Evolutionary conservation across 2,113 vertebrate genomes (phyloP).

Genomic region (Syrrhaptes paradoxus): DNA sequence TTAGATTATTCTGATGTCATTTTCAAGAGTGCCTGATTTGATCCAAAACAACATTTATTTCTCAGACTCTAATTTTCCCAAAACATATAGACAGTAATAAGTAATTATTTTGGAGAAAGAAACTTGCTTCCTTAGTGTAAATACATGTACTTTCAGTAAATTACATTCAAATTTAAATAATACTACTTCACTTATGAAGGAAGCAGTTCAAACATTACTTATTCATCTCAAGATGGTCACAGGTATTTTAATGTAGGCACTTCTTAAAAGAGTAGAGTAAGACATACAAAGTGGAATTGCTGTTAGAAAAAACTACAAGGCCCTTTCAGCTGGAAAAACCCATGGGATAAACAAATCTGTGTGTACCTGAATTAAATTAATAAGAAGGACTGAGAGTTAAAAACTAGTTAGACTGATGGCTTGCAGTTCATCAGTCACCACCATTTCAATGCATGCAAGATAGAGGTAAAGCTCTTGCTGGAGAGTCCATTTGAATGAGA

Average conservation of each 20-base stretch:
- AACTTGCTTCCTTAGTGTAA: neutral
- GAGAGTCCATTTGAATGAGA: neutral
- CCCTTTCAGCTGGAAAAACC: neutral
- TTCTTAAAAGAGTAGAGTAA: neutral
- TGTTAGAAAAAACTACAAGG: neutral
- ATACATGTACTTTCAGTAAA: neutral
- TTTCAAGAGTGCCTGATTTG: conserved; percentile 40
- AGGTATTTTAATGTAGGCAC: neutral
- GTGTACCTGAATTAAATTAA: neutral
- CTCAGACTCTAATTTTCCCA: neutral
- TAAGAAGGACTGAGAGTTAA: neutral
- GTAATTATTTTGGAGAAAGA: neutral
- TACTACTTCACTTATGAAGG: neutral
- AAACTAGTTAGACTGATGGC: neutral
- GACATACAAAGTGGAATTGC: fast-evolving
- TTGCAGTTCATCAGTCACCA: neutral
- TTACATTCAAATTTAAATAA: neutral
- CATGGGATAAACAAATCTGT: neutral
- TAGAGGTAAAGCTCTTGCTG: neutral
- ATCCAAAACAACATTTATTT: conserved; percentile 25
- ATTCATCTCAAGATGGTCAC: neutral
- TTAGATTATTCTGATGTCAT: conserved; percentile 34
- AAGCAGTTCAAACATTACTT: neutral
- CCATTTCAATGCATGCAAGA: neutral
- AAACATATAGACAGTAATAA: neutral